Percentiles rank a stretch among this genome's conserved stretches.
phyloP scores from a whole-genome alignment of 2,113 vertebrate species.

The Aviceda subcristata region DNA sequence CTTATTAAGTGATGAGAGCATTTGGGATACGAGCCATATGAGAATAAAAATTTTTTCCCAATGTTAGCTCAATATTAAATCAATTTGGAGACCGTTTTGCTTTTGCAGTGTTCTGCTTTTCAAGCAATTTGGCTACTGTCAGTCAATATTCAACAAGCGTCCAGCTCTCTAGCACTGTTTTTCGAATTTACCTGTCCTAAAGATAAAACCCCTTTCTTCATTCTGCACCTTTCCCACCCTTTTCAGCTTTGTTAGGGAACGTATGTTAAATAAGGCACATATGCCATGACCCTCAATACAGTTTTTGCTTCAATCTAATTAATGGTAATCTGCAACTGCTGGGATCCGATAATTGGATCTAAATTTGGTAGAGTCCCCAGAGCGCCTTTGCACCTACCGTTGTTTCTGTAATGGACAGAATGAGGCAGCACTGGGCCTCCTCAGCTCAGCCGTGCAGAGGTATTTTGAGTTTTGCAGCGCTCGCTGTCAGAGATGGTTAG shows the following conservation, averaged over 20 bases:
- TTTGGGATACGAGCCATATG: neutral
- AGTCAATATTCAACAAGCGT: neutral
- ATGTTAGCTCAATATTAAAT: neutral
- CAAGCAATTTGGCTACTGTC: neutral
- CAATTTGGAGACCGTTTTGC: neutral
- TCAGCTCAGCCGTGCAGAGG: neutral
- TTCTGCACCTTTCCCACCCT: neutral
- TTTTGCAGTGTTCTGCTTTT: neutral
- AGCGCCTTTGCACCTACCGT: neutral
- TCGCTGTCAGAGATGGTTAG: neutral
- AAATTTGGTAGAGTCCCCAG: neutral
- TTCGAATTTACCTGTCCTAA: neutral
- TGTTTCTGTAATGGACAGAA: neutral
- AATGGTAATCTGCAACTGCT: neutral
- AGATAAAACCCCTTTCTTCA: neutral
- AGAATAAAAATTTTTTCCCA: neutral
- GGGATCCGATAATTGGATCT: neutral
- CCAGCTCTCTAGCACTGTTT: neutral
- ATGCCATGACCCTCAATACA: neutral
- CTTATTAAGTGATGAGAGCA: neutral
- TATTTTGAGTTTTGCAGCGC: neutral
- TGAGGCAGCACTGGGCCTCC: neutral
- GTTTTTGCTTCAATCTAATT: neutral
- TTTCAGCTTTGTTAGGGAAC: neutral
- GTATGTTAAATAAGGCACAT: neutral